Evolutionary conservation across 1,140 invertebrate species (phyloP), one percentile per base, ranked within the genome.

Genomic region (Nasonia longicornis): DNA sequence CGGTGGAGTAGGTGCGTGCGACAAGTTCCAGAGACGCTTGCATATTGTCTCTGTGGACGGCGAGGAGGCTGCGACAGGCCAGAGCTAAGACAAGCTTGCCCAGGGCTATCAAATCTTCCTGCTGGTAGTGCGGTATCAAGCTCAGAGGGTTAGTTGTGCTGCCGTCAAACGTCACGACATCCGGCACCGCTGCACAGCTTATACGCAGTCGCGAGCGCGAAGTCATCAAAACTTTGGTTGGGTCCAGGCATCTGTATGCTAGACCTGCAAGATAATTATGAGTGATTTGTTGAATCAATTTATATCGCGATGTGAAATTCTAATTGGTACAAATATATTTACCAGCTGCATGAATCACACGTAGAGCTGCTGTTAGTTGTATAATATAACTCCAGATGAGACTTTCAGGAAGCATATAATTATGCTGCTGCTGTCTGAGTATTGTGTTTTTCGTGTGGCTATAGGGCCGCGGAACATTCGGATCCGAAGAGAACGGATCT

Each of bases 311-410:
- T 71, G 7, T 20, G 6, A 58, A 64, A 12, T 72, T 73, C 35
- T 66, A 38, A 16, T 26, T 10, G 71, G 35, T 69, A 48, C 7
- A 45, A 67, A n/a, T 3, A 45, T 45, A 74, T 79, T 74, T 82
- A 87, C 94, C 94, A 82, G 96, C 95, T 76, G 96, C 94, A 90
- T 99, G 98, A 85, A 99, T 96, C 71, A 96, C 94, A 66, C 98
- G 92, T 69, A 99, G 91, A 4, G 97, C 97, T n/a, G 97, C 97
- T 58, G 97, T 98, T 70, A 99, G 91, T 91, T 99, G 98, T 85
- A 99, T 97, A 35, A 99, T 95, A 83, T 98, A 97, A 83, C 95
- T 96, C 98, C 98, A 99, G 81, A 99, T 95, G 64, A 97, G 93
- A 80, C 94, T 94, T 89, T 99, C 98, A 0, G 97, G 95, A 77